Conservation (phyloP, 2,888 invertebrate species). For the Drosophila greeni region DNA sequence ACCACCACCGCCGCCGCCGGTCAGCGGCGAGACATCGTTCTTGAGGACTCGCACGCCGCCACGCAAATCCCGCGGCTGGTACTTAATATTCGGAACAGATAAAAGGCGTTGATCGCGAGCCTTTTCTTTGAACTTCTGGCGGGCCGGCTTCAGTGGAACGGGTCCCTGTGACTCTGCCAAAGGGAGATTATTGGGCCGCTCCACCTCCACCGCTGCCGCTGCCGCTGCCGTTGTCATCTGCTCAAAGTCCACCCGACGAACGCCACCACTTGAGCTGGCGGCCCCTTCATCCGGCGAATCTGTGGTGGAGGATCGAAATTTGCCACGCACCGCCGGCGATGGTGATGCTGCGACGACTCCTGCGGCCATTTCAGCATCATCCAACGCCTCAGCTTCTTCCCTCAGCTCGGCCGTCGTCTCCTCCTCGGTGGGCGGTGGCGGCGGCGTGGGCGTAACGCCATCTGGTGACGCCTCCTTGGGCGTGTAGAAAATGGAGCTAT, state of each 20-base stretch:
- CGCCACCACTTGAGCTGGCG: conserved; percentile 22
- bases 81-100: conserved; percentile 89
- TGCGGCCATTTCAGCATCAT: conserved; percentile 33
- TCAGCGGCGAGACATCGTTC: conserved; percentile 80
- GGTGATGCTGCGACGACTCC: conserved; percentile 2
- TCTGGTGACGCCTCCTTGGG: conserved; percentile 73
- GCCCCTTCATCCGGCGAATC: conserved; percentile 37
- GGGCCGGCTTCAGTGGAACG: conserved; percentile 81
- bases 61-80: conserved; percentile 78
- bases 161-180: conserved; percentile 45
- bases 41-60: conserved; percentile 69
- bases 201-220: conserved; percentile 73
- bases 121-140: conserved; percentile 81
- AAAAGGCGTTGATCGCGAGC: conserved; percentile 83
- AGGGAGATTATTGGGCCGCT: conserved; percentile 83
- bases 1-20: conserved; percentile 82
- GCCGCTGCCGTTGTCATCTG: conserved; percentile 22
- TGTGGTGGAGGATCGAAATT: conserved; percentile 33
- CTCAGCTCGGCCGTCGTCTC: conserved; percentile 50
- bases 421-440: conserved; percentile 41
- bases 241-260: conserved; percentile 77
- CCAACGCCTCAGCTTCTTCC: conserved; percentile 32
- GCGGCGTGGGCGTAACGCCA: conserved; percentile 30
- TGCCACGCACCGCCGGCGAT: conserved; percentile 28
- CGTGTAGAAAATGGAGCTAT: conserved; percentile 76